Base-by-base conservation (phyloP, 2,113 vertebrate genomes). In the Daboia siamensis region DNA sequence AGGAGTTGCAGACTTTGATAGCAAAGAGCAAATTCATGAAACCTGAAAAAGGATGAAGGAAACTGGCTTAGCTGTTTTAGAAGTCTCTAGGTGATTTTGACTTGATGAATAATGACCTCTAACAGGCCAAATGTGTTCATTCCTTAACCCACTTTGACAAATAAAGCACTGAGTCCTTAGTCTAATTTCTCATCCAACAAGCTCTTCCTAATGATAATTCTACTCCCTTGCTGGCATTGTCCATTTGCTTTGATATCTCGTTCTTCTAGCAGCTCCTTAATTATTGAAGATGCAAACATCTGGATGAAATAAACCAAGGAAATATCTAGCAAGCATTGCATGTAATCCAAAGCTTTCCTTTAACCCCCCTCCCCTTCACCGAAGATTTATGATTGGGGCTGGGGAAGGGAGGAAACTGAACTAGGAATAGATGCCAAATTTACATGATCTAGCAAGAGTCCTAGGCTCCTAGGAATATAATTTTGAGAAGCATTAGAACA, bases 261-360 rank as follows among this genome's bases (percentile, higher is more conserved):
- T 96, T 94, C 57, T 95, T 93, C 44, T 2, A 96, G 95, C 95
- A 96, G 95, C 95, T 94, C n/a, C 90, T 97, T 95, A 97, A 94
- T 97, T 95, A 97, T 97, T 97, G 95, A 97, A 95, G 94, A 91
- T 23, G 91, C 91, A 94, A 96, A 97, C 95, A 96, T 95, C 96
- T 96, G 97, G 95, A 96, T 96, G 94, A 95, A 95, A 96, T 89
- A 95, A 93, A 91, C 4, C 93, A 51, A 94, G 94, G 91, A 94
- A 96, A 93, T 94, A 93, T 91, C 93, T 93, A 86, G 94, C 89
- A 92, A 95, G 94, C 86, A 90, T 91, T 91, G 91, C 94, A 91
- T 51, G 93, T 57, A 2, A 93, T 93, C 21, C 0, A 33, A 93
- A 94, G 93, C n/a, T 95, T 94, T 92, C 56, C 61, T 39, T 80